Evolutionary conservation across 2,113 vertebrate genomes (phyloP).

Genomic region (Ophthalmotilapia sp.): DNA sequence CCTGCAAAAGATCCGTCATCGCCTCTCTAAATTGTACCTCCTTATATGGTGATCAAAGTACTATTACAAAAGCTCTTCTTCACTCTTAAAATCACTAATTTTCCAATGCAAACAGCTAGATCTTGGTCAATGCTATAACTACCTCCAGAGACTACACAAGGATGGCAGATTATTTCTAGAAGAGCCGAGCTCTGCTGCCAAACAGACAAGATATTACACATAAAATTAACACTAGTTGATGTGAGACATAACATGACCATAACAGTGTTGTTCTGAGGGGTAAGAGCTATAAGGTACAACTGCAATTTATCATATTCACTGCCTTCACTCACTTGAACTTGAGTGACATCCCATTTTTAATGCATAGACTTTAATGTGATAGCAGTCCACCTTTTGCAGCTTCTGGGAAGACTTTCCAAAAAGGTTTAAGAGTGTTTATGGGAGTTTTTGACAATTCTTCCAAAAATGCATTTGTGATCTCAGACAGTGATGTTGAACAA

Average conservation of each 20-base stretch:
- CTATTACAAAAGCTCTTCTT: neutral
- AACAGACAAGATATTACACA: neutral
- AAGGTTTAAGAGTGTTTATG: neutral
- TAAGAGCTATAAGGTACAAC: neutral
- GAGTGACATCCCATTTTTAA: neutral
- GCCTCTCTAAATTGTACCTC: neutral
- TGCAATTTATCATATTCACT: neutral
- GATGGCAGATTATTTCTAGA: neutral
- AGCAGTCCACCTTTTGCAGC: neutral
- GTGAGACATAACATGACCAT: neutral
- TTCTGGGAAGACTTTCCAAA: neutral
- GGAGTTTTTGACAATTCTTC: neutral
- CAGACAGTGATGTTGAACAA: neutral
- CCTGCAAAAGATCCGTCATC: neutral
- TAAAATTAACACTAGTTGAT: neutral
- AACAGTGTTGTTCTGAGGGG: neutral
- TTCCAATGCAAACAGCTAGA: neutral
- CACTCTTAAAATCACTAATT: neutral
- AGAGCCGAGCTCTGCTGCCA: neutral
- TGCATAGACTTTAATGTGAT: neutral
- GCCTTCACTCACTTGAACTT: neutral
- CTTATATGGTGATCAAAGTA: neutral
- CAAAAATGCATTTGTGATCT: neutral
- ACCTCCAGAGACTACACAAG: neutral
- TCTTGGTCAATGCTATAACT: neutral